Evolutionary conservation across 1,140 invertebrate genomes (phyloP).

Genomic region (Zaprionus camerounensis): DNA sequence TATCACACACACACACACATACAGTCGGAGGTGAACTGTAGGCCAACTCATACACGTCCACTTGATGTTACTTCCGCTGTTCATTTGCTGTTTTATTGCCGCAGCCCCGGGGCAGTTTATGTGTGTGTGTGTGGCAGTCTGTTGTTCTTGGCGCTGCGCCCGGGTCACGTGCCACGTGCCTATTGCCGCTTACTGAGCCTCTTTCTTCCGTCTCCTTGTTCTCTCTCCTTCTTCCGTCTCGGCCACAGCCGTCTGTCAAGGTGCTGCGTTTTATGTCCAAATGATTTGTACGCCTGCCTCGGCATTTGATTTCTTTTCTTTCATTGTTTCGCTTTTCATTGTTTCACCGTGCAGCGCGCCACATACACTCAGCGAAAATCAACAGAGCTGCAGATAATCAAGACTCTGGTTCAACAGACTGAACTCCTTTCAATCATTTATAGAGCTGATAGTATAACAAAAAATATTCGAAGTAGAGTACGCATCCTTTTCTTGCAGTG

Average conservation of each 20-base stretch:
- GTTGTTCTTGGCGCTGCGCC: slow-evolving; percentile 44
- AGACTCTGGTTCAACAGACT: background rate
- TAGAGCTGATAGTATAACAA: no score
- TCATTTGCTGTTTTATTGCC: slow-evolving; percentile 80
- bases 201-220: background rate
- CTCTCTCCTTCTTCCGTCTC: background rate
- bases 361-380: slow-evolving; percentile 17
- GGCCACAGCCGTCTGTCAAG: slow-evolving; percentile 55
- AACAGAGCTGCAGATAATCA: background rate
- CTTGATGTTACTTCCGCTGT: slow-evolving; percentile 76
- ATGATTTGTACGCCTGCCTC: slow-evolving; percentile 72
- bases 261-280: slow-evolving; percentile 81
- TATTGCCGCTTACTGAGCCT: slow-evolving; percentile 30
- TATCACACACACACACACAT: slow-evolving; percentile 19
- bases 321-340: slow-evolving; percentile 41
- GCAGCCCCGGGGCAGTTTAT: slow-evolving; percentile 51
- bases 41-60: slow-evolving; percentile 53
- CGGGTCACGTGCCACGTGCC: slow-evolving; percentile 66
- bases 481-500: slow-evolving; percentile 27
- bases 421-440: no score
- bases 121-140: slow-evolving; percentile 10
- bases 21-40: slow-evolving; percentile 32
- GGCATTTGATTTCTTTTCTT: slow-evolving; percentile 72
- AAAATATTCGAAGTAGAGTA: no score
- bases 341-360: slow-evolving; percentile 20